Evolutionary conservation across 2,113 vertebrate genomes (phyloP), one percentile per base, ranked within the genome.

Genomic region (Lepisosteus osseus): DNA sequence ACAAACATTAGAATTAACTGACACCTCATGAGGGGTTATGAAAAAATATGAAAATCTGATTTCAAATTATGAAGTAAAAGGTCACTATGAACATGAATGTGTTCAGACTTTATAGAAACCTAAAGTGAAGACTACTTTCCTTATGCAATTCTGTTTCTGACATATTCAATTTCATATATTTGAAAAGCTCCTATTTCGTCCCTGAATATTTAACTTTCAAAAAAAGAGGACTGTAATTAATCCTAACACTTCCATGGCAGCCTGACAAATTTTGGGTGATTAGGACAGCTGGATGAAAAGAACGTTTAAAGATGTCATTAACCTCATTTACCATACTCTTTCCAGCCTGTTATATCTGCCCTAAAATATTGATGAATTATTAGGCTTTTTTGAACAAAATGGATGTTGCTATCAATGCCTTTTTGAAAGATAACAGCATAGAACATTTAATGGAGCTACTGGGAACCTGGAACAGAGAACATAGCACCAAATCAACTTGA

Each of bases 151-250:
- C 83, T 76, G 81, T 87, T 88, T 90, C 79, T 88, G 88, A 87
- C 89, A 88, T 81, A 86, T 91, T 88, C 84, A 87, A 89, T 90
- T 90, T 89, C 76, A 88, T 89, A 86, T 87, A 84, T 85, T 87
- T 87, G 83, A 87, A 88, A 86, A 82, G 80, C 71, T 81, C 79
- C 80, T 78, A 86, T 89, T 89, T 82, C 45, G 79, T 80, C 72
- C 72, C 74, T 76, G 84, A 88, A 86, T 86, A 79, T 85, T 87
- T 82, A 84, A 85, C 83, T 84, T 81, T 51, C 6, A 79, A 78
- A 80, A 79, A 80, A 55, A 73, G 74, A 73, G 79, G 77, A 78
- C 42, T 79, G 85, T 89, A 89, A 90, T 92, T 91, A 90, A 90
- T 87, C 87, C 85, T 71, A 82, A 82, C 83, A 79, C 82, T 82